Evolutionary conservation across 2,113 vertebrate species (phyloP).

Genomic region (Semnornis frantzii): DNA sequence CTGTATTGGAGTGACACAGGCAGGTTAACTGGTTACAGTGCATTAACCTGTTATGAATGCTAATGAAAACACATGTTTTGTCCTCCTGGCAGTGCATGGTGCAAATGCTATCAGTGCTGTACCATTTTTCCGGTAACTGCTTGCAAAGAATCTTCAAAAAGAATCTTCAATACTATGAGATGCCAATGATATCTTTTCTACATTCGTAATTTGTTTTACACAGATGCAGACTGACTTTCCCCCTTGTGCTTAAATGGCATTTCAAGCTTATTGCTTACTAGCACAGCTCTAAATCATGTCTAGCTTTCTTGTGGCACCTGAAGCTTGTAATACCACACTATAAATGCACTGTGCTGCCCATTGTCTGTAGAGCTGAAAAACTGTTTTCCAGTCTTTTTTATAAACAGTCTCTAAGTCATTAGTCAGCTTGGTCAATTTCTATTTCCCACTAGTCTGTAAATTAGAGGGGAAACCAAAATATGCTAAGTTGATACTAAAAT

Average conservation of each 20-base stretch:
- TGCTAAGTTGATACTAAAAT: conserved; percentile 70
- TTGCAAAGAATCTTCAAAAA: background rate
- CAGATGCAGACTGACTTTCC: background rate
- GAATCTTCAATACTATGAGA: background rate
- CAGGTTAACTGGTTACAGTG: no score
- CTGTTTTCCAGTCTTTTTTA: conserved; percentile 10
- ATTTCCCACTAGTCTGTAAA: conserved; percentile 29
- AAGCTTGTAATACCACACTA: background rate
- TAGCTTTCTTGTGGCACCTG: background rate
- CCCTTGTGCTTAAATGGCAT: background rate
- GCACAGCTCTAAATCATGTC: background rate
- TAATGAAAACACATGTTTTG: background rate
- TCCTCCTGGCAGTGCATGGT: background rate
- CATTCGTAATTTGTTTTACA: background rate
- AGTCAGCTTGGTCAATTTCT: background rate
- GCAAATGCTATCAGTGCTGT: background rate
- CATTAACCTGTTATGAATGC: background rate
- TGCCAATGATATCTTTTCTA: background rate
- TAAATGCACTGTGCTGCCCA: background rate
- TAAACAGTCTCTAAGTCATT: background rate
- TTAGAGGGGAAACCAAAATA: conserved; percentile 46
- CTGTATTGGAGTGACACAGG: no score
- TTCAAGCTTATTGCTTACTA: background rate
- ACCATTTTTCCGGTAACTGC: background rate
- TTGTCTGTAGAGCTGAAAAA: background rate